Conservation (phyloP, 2,113 vertebrate genomes). For the Pampusana beccarii region DNA sequence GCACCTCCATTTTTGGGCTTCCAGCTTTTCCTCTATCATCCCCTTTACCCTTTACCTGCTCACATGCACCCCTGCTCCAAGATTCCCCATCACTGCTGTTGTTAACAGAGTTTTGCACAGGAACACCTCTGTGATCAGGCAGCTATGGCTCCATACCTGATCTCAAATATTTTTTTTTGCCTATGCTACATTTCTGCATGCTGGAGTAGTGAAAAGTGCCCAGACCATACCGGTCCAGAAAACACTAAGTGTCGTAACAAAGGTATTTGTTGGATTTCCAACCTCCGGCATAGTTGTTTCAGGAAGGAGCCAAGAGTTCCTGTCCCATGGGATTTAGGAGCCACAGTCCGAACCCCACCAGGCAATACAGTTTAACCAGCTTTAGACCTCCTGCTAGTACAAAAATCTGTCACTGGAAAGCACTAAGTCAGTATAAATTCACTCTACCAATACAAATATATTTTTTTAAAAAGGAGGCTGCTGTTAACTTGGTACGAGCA, state of each 20-base stretch:
- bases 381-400: background rate
- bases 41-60: background rate
- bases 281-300: background rate
- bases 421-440: background rate
- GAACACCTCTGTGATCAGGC: background rate
- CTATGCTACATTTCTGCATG: background rate
- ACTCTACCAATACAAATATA: too few relatives aligned
- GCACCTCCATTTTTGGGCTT: background rate
- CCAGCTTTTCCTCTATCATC: background rate
- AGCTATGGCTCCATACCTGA: background rate
- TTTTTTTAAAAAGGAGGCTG: background rate
- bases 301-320: background rate
- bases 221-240: background rate
- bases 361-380: background rate
- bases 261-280: background rate
- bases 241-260: background rate
- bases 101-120: background rate
- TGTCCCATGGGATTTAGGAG: background rate
- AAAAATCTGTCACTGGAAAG: background rate
- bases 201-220: background rate
- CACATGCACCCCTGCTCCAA: too few relatives aligned
- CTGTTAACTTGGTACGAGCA: background rate
- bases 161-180: background rate
- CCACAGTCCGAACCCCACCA: background rate
- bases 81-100: background rate